A percentile compares a stretch with the other conserved stretches of the same genome.
Evolutionary conservation across 2,888 invertebrate genomes (phyloP).

Genomic region (Leptopilina myrica): DNA sequence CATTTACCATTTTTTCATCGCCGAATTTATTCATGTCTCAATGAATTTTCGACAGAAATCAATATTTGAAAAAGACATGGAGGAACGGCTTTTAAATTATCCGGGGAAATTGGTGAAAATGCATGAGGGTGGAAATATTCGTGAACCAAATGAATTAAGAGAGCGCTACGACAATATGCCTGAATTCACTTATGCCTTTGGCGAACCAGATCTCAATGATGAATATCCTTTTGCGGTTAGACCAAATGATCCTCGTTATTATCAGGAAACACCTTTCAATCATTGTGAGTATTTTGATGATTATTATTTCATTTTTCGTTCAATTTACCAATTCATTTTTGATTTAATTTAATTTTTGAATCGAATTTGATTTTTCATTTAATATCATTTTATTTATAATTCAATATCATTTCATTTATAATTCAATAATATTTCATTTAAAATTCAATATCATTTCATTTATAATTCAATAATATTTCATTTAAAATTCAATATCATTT

Average conservation of each 20-base stretch:
- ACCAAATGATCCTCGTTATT: conserved; percentile 75
- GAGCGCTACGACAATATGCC: conserved; percentile 55
- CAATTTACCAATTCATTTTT: no score
- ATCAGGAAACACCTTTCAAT: conserved; percentile 60
- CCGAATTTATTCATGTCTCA: not conserved
- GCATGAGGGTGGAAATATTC: conserved; percentile 37
- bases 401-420: no score
- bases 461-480: no score
- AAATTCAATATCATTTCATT: no score
- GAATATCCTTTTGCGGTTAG: conserved; percentile 71
- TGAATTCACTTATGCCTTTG: conserved; percentile 70
- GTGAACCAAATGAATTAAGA: conserved; percentile 44
- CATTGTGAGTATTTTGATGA: conserved; percentile 42
- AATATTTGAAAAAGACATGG: conserved; percentile 49
- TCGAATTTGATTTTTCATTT: no score
- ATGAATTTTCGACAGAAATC: not conserved
- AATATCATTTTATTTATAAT: no score
- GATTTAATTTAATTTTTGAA: no score
- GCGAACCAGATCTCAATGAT: conserved; percentile 58
- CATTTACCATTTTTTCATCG: no score
- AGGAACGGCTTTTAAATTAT: conserved; percentile 49
- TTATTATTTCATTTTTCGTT: not conserved
- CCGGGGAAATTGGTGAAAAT: conserved; percentile 46
- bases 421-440: no score
- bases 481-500: no score